Conservation (phyloP, 2,113 vertebrate genomes). For the Okapia johnstoni region DNA sequence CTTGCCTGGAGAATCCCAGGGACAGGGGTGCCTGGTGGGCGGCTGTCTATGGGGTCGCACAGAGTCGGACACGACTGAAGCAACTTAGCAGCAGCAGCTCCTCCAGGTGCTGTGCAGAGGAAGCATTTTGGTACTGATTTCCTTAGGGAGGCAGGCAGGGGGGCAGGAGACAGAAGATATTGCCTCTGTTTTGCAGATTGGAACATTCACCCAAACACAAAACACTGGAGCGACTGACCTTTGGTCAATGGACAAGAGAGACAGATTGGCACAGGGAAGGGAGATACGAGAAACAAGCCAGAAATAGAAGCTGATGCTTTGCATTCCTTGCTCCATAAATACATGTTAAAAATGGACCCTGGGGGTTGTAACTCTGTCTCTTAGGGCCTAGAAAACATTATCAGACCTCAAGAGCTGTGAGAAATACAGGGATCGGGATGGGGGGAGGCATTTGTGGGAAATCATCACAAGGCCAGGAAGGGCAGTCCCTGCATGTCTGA, state of each 20-base stretch:
- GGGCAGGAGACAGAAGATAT: not conserved
- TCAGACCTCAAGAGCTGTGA: not conserved
- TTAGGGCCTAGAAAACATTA: not conserved
- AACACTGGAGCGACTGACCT: not conserved
- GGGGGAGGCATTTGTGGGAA: not conserved
- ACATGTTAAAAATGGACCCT: not conserved
- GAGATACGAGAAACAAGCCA: not conserved
- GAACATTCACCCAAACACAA: not conserved
- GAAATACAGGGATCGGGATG: rapidly evolving
- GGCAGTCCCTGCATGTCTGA: rapidly evolving
- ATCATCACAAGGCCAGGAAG: not conserved
- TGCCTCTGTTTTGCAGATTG: not conserved
- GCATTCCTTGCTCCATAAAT: not conserved
- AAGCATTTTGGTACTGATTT: not conserved
- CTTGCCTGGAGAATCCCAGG: too few relatives aligned
- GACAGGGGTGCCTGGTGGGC: too few relatives aligned
- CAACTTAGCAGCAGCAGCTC: too few relatives aligned
- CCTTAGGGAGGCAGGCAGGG: not conserved
- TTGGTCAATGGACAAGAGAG: not conserved
- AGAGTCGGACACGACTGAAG: too few relatives aligned
- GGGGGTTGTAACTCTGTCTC: not conserved
- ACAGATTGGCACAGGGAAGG: not conserved
- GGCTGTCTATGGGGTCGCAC: too few relatives aligned
- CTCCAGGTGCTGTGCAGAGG: not conserved
- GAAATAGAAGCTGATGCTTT: not conserved